A percentile compares a stretch with the other conserved stretches of the same genome.
Conservation (phyloP, 2,888 invertebrate genomes). For the Monoplex corrugatus region DNA sequence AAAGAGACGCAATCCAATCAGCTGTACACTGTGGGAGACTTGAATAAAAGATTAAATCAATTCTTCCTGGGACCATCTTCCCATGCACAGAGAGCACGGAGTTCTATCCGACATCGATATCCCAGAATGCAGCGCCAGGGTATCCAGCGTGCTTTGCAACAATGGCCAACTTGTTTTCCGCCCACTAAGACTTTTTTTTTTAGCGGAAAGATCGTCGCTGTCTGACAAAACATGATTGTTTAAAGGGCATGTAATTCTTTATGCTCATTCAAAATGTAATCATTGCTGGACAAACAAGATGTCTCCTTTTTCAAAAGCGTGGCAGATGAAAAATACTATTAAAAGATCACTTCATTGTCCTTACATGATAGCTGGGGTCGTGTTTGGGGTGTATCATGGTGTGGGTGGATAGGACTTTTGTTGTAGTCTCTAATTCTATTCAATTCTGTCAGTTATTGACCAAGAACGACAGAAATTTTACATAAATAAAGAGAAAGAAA, state of each 20-base stretch:
- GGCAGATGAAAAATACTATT: too few species aligned
- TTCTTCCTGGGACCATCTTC: not conserved
- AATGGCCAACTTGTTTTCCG: conserved; percentile 38
- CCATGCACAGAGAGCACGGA: not conserved
- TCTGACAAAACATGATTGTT: conserved; percentile 4
- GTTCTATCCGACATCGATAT: conserved; percentile 38
- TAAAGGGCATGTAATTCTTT: conserved; percentile 4
- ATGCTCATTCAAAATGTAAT: too few species aligned
- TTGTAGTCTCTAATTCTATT: too few species aligned
- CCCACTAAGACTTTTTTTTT: not conserved
- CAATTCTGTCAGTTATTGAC: too few species aligned
- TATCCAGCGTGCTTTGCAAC: conserved; percentile 44
- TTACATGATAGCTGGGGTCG: too few species aligned
- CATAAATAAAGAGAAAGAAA: too few species aligned
- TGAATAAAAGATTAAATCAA: conserved; percentile 7
- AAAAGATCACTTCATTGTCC: too few species aligned
- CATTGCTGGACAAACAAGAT: not conserved
- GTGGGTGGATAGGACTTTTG: too few species aligned
- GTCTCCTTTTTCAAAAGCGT: too few species aligned
- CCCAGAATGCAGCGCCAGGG: conserved; percentile 45
- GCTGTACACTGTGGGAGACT: not conserved
- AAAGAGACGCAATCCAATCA: conserved; percentile 31
- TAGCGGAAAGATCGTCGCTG: too few species aligned
- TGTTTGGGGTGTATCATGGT: too few species aligned
- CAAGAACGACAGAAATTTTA: too few species aligned